These are phyloP conservation scores for Oncorhynchus gorbuscha DNA, from an alignment of 2,113 vertebrate genomes.

Conservation along the genomic window DNA sequence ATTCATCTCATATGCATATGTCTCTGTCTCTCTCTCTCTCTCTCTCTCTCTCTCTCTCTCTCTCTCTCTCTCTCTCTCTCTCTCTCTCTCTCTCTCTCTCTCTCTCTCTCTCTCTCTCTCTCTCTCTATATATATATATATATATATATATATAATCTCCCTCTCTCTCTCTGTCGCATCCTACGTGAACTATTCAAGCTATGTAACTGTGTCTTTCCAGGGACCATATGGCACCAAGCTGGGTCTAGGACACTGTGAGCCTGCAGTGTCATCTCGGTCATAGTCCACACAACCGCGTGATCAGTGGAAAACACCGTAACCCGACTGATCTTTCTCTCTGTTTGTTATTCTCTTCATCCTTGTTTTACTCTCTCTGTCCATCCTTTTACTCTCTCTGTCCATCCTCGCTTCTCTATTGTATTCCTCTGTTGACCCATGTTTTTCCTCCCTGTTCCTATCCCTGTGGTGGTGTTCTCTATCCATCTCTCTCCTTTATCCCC, in stretches of 20 bases:
- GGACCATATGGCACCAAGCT: conserved; percentile 6
- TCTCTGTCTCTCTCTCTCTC: too few relatives aligned
- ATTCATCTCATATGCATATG: too few relatives aligned
- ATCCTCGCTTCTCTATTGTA: not conserved
- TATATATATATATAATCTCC: too few relatives aligned
- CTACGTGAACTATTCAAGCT: not conserved
- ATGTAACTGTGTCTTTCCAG: not conserved
- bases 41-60: too few relatives aligned
- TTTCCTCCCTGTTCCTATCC: not conserved
- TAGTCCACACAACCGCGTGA: conserved; percentile 16
- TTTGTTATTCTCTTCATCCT: not conserved
- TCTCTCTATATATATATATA: too few relatives aligned
- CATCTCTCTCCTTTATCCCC: not conserved
- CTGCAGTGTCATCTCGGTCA: not conserved
- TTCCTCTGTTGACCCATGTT: too few relatives aligned
- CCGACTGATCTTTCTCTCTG: not conserved
- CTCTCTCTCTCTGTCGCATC: not conserved
- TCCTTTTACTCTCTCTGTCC: not conserved
- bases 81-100: too few relatives aligned
- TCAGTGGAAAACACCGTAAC: not conserved
- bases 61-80: too few relatives aligned
- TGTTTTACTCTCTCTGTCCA: not conserved
- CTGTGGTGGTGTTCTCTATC: not conserved
- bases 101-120: not conserved
- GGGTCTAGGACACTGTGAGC: not conserved